phyloP scores from a whole-genome alignment of 1,140 invertebrate species.

The Caligus rogercresseyi region DNA sequence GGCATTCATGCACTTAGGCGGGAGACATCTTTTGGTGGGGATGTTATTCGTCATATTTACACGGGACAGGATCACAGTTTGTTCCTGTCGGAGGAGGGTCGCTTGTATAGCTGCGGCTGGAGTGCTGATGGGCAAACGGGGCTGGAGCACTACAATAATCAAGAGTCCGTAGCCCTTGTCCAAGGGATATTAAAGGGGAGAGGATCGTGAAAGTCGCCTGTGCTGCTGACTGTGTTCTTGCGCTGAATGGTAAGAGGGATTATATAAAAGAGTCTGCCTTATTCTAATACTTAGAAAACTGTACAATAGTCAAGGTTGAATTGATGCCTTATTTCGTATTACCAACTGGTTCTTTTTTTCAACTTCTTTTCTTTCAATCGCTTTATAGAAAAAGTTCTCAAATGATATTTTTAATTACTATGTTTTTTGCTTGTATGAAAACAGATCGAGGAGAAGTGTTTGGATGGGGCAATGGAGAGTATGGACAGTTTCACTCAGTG shows the following conservation, averaged over 20 bases:
- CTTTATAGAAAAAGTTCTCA: background rate
- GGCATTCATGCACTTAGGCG: slow-evolving; percentile 20
- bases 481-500: slow-evolving; percentile 48
- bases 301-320: slow-evolving; percentile 4
- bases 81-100: slow-evolving; percentile 56
- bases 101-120: slow-evolving; percentile 76
- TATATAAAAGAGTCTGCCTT: background rate
- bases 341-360: slow-evolving; percentile 21
- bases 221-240: slow-evolving; percentile 66
- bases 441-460: slow-evolving; percentile 80
- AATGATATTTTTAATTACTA: slow-evolving; percentile 14
- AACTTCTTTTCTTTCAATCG: background rate
- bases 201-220: slow-evolving; percentile 61
- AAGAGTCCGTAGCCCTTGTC: slow-evolving; percentile 30
- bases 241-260: slow-evolving; percentile 51
- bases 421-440: too few species aligned
- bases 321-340: slow-evolving; percentile 15
- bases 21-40: slow-evolving; percentile 36
- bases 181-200: slow-evolving; percentile 63
- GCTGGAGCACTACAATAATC: slow-evolving; percentile 44
- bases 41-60: slow-evolving; percentile 36
- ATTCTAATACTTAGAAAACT: slow-evolving; percentile 1
- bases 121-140: slow-evolving; percentile 89
- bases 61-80: slow-evolving; percentile 65
- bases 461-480: slow-evolving; percentile 94